A percentile compares a stretch with the other conserved stretches of the same genome.
Conservation (phyloP, 2,113 vertebrate species). For the Physeter macrocephalus region DNA sequence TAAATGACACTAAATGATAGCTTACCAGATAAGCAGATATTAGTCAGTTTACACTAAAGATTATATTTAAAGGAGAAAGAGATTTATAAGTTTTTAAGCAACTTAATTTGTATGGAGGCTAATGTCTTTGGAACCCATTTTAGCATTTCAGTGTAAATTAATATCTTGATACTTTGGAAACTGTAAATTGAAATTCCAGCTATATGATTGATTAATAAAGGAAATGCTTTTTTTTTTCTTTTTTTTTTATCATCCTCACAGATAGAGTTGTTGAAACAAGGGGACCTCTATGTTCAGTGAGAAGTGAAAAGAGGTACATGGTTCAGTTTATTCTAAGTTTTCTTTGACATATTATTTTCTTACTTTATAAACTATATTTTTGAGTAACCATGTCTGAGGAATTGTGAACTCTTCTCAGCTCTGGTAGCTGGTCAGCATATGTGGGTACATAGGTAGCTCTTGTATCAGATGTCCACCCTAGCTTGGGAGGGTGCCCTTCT, state of each 20-base stretch:
- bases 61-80: neutral
- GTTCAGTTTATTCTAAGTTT: slow-evolving; percentile 18
- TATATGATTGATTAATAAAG: slow-evolving; percentile 25
- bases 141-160: neutral
- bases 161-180: slow-evolving; percentile 2
- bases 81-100: neutral
- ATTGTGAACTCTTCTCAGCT: neutral
- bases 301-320: slow-evolving; percentile 72
- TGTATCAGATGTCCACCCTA: neutral
- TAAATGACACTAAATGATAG: neutral
- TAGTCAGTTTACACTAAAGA: neutral
- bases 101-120: neutral
- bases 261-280: slow-evolving; percentile 61
- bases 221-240: slow-evolving; percentile 37
- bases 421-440: neutral
- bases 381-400: neutral
- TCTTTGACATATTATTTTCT: slow-evolving; percentile 27
- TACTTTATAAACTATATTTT: neutral
- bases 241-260: slow-evolving; percentile 53
- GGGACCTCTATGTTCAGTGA: slow-evolving; percentile 53
- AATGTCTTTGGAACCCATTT: neutral
- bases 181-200: neutral
- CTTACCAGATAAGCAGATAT: neutral
- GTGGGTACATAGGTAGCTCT: neutral
- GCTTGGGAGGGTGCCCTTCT: neutral